Base-by-base conservation (phyloP, 2,888 invertebrate species). In the Cheilosia vernalis region DNA sequence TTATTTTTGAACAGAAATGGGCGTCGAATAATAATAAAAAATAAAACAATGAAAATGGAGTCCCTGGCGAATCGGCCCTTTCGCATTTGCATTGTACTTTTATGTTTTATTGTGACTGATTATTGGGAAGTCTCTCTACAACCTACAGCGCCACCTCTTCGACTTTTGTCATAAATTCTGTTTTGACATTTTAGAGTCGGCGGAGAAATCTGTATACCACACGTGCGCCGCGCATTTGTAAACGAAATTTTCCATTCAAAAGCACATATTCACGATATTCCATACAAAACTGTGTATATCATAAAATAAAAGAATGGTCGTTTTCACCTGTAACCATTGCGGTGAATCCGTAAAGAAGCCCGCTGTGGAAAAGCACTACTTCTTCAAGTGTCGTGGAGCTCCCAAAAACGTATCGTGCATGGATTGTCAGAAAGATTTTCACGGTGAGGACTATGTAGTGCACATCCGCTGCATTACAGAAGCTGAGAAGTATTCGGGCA, bases 271-370 rank as follows among this genome's bases (percentile, higher is more conserved):
- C 40, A 42, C 47, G 30, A 44, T 49, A 24, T 55, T 30, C 42
- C 44, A n/a, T 19, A 27, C 2, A 4, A 44, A 53, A 37, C 30
- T 67, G 55, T 61, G 49, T 69, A 53, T 63, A 76, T 4, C 42
- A 70, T 44, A 30, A 58, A 69, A 24, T 33, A 66, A 64, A 58
- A 17, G 67, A 17, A 80, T 99, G 99, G 99, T 99, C 53, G 96
- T 97, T 69, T 99, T 99, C 91, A 97, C 96, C 13, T 99, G 99
- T 91, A 96, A 96, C 89, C 94, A 95, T 88, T 99, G 99, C 91
- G 98, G 98, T 0, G 97, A 97, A 83, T 95, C 97, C 47, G 92
- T 98, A 42, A 97, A 98, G 91, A 99, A 99, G 90, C 96, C 97
- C 30, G 95, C 96, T 90, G 98, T 98, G 0, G 97, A 97, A 88